These are phyloP conservation scores for Oligia latruncula DNA, from an alignment of 2,888 invertebrate species.

Conservation along the genomic window DNA sequence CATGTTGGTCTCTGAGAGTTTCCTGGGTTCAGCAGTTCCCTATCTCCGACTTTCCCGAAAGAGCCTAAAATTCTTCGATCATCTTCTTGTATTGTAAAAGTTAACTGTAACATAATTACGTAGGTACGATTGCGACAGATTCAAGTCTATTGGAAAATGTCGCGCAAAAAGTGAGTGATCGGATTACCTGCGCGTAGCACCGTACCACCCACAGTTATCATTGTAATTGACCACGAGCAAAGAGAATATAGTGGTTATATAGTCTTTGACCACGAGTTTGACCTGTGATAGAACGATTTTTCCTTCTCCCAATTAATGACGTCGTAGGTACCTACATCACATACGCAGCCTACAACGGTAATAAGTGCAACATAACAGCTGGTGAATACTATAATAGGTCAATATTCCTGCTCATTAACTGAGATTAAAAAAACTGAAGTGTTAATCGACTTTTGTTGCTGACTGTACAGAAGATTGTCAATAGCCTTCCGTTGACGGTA, in stretches of 20 bases:
- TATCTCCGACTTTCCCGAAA: background rate
- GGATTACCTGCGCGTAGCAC: background rate
- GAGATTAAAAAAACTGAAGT: too few species aligned
- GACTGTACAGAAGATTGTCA: background rate
- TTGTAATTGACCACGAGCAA: conserved; percentile 11
- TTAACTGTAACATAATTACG: conserved; percentile 6
- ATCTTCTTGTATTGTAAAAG: conserved; percentile 1
- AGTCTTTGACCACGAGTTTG: conserved; percentile 1
- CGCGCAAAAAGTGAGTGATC: background rate
- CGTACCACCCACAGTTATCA: background rate
- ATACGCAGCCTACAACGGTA: background rate
- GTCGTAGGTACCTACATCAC: background rate
- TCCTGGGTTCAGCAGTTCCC: background rate
- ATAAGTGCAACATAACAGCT: too few species aligned
- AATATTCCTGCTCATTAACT: background rate
- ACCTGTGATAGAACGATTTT: background rate
- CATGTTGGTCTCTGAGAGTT: background rate
- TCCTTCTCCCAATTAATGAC: background rate
- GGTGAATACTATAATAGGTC: background rate
- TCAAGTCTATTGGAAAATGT: conserved; percentile 7
- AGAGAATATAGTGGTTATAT: too few species aligned
- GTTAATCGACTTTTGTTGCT: too few species aligned
- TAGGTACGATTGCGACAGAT: background rate
- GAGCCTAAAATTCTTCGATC: background rate
- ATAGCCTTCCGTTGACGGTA: background rate